phyloP scores from a whole-genome alignment of 2,113 vertebrate genomes.

The Gila orcuttii region DNA sequence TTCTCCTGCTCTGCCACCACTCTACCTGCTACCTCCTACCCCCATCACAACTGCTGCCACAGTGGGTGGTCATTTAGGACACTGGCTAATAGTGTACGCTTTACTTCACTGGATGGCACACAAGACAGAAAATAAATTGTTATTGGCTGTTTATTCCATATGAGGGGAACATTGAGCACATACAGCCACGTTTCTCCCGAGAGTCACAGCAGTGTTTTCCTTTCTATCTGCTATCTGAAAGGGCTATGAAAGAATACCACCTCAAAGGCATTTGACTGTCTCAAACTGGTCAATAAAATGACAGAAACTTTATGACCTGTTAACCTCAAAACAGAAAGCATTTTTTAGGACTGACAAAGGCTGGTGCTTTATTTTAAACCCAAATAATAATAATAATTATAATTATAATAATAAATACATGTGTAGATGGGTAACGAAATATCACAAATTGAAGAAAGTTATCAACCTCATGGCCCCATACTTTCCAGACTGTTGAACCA shows the following conservation, averaged over 20 bases:
- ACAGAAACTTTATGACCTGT: constrained; percentile 79
- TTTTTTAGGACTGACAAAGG: not conserved
- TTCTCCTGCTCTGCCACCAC: constrained; percentile 24
- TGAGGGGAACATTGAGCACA: constrained; percentile 84
- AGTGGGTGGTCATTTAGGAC: constrained; percentile 12
- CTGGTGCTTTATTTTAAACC: not conserved
- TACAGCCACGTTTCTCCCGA: constrained; percentile 74
- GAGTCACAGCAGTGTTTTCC: constrained; percentile 63
- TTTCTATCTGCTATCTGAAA: constrained; percentile 64
- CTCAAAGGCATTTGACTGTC: constrained; percentile 68
- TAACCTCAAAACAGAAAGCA: constrained; percentile 62
- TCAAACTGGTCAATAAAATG: constrained; percentile 66
- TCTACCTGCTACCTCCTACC: not conserved
- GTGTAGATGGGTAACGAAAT: not conserved
- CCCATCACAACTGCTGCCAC: not conserved
- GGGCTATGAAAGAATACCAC: constrained; percentile 60
- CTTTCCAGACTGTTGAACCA: not conserved
- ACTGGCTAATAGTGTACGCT: constrained; percentile 83
- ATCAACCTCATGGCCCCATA: constrained; percentile 1
- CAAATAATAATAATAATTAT: not conserved
- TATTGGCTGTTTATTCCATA: constrained; percentile 96
- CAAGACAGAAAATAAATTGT: constrained; percentile 86
- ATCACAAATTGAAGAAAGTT: not conserved
- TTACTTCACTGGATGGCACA: constrained; percentile 86
- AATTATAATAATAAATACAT: not conserved